phyloP scores from a whole-genome alignment of 2,113 vertebrate genomes.

The Phoxinus phoxinus region DNA sequence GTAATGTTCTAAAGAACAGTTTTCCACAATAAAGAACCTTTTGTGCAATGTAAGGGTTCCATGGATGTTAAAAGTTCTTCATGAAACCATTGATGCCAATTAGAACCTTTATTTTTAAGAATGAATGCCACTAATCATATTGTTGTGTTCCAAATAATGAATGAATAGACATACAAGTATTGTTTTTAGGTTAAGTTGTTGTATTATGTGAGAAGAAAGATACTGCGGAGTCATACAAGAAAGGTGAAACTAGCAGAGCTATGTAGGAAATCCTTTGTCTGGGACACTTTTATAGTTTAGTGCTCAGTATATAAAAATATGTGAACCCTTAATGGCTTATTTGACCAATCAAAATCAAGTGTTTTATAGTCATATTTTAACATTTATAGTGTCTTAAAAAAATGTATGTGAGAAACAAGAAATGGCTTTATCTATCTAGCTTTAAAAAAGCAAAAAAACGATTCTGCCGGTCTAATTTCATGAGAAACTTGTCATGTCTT shows the following conservation, averaged over 20 bases:
- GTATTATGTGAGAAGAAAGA: background rate
- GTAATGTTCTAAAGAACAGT: background rate
- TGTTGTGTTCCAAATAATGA: background rate
- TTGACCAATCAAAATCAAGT: too few relatives aligned
- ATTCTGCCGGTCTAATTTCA: background rate
- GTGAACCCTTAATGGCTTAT: too few relatives aligned
- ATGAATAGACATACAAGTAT: background rate
- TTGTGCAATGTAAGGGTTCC: background rate
- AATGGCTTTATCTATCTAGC: background rate
- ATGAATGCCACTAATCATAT: background rate
- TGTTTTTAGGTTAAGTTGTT: background rate
- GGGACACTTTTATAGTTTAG: too few relatives aligned
- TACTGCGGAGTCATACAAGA: background rate
- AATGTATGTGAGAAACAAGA: background rate
- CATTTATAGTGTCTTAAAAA: background rate
- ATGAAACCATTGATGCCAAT: background rate
- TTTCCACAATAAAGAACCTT: background rate
- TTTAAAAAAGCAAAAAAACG: background rate
- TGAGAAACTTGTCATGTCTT: conserved; percentile 42
- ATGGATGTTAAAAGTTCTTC: background rate
- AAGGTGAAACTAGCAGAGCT: background rate
- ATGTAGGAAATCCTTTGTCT: background rate
- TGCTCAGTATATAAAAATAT: too few relatives aligned
- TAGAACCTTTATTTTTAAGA: background rate
- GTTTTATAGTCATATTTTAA: too few relatives aligned